phyloP scores from a whole-genome alignment of 2,113 vertebrate species.

The Macquaria australasica region DNA sequence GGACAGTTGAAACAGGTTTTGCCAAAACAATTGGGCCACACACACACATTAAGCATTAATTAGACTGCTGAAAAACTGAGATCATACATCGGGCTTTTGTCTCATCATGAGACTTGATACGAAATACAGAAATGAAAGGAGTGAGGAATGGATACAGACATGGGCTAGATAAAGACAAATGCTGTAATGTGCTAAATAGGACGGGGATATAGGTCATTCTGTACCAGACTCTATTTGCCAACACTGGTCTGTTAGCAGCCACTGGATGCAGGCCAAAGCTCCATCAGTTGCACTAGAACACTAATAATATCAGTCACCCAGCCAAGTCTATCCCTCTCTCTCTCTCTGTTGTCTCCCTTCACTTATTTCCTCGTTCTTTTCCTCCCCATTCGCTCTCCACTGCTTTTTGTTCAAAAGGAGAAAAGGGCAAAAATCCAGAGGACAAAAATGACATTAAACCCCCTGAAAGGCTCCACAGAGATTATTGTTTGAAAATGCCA shows the following conservation, averaged over 20 bases:
- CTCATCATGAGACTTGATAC: conserved; percentile 19
- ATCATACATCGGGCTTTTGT: not conserved
- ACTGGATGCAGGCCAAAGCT: conserved; percentile 70
- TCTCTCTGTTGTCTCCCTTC: conserved; percentile 43
- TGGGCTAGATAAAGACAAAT: conserved; percentile 36
- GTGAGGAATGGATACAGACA: conserved; percentile 13
- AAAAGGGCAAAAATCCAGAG: conserved; percentile 73
- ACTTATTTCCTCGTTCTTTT: conserved; percentile 44
- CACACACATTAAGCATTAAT: not conserved
- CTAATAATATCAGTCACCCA: conserved; percentile 69
- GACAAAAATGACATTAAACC: conserved; percentile 79
- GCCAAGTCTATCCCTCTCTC: conserved; percentile 26
- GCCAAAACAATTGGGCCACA: not conserved
- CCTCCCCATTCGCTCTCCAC: conserved; percentile 30
- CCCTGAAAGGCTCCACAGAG: conserved; percentile 73
- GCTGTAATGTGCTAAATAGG: conserved; percentile 68
- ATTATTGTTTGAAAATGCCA: conserved; percentile 77
- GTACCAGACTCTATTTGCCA: conserved; percentile 65
- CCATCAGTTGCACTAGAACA: conserved; percentile 64
- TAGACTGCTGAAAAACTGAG: not conserved
- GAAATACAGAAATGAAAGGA: not conserved
- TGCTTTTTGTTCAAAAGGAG: conserved; percentile 66
- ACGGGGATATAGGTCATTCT: conserved; percentile 77
- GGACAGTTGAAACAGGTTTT: not conserved
- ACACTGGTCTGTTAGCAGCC: conserved; percentile 64